Percentiles rank a stretch among this genome's conserved stretches.
phyloP scores from a whole-genome alignment of 2,113 vertebrate genomes.

The Syrmaticus mikado region DNA sequence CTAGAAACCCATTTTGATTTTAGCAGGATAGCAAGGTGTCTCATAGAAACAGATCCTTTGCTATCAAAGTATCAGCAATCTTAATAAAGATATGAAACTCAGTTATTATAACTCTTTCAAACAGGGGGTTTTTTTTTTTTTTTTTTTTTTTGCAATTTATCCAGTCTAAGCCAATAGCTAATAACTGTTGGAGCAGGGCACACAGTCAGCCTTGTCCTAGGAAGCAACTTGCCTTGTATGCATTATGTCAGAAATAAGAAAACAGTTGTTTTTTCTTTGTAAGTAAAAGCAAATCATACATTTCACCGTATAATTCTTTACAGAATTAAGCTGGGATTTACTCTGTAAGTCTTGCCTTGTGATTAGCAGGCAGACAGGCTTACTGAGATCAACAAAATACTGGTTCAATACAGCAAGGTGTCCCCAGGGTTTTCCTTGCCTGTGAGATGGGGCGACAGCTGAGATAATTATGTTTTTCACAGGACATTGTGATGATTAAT shows the following conservation, averaged over 20 bases:
- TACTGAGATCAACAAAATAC: neutral
- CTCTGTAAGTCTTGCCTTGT: neutral
- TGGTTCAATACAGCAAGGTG: neutral
- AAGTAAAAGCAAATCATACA: neutral
- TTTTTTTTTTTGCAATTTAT: too few relatives aligned
- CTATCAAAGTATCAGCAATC: neutral
- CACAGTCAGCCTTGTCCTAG: neutral
- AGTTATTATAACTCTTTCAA: neutral
- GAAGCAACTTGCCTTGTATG: neutral
- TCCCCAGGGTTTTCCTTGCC: conserved; percentile 3
- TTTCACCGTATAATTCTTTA: neutral
- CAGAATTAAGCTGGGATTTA: neutral
- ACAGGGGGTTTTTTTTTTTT: too few relatives aligned
- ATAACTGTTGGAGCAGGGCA: neutral
- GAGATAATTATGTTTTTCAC: conserved; percentile 53
- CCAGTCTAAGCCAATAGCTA: neutral
- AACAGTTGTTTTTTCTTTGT: neutral
- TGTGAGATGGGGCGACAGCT: conserved; percentile 18
- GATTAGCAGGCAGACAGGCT: neutral
- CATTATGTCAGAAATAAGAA: neutral
- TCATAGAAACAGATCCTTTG: neutral
- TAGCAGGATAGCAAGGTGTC: neutral
- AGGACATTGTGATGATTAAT: conserved; percentile 27
- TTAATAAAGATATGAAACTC: neutral
- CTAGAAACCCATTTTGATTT: neutral